phyloP scores from a whole-genome alignment of 2,797 vertebrate species.

The Lateolabrax maculatus region DNA sequence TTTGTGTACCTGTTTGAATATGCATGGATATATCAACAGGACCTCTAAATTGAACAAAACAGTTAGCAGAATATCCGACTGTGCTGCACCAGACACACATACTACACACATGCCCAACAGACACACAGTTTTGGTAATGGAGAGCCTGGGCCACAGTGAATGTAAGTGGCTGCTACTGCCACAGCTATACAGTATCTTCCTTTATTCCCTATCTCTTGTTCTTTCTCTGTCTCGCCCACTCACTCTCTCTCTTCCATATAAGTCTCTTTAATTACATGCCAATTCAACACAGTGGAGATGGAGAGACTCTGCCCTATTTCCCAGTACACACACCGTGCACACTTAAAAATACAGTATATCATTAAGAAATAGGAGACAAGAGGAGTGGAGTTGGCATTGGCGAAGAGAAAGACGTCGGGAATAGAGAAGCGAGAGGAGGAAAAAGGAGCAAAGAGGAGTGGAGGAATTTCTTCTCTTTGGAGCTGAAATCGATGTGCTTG shows the following conservation, averaged over 20 bases:
- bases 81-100: conserved; percentile 45
- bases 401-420: conserved; percentile 41
- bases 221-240: conserved; percentile 8
- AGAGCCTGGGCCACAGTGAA: conserved; percentile 54
- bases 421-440: conserved; percentile 19
- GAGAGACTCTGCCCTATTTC: conserved; percentile 59
- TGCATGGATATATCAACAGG: conserved; percentile 6
- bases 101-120: background rate
- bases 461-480: conserved; percentile 62
- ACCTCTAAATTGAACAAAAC: conserved; percentile 12
- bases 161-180: conserved; percentile 72
- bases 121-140: conserved; percentile 33
- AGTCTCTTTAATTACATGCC: conserved; percentile 81
- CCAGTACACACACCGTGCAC: conserved; percentile 31
- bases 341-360: conserved; percentile 60
- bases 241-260: conserved; percentile 34
- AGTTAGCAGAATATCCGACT: conserved; percentile 20
- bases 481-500: conserved; percentile 72
- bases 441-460: conserved; percentile 43
- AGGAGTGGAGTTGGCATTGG: conserved; percentile 20
- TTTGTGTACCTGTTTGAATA: background rate
- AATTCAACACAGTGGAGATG: conserved; percentile 66
- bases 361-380: conserved; percentile 54
- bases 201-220: background rate
- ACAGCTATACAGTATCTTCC: conserved; percentile 17